Evolutionary conservation across 2,888 invertebrate genomes (phyloP).

Genomic region (Blera fallax): DNA sequence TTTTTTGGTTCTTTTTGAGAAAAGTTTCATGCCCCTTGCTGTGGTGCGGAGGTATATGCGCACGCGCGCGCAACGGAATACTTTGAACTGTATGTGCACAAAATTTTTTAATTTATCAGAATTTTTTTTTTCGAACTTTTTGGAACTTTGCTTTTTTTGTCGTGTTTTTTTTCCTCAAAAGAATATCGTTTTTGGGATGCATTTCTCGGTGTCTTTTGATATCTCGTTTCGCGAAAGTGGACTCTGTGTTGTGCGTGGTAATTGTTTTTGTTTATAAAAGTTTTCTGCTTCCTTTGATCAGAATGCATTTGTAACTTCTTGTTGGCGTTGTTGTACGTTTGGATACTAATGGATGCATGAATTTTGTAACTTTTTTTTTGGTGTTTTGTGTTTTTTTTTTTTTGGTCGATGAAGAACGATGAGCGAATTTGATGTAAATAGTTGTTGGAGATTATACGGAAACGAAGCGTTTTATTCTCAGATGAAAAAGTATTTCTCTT

Average conservation of each 20-base stretch:
- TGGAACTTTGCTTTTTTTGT: too few relatives aligned
- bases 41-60: background rate
- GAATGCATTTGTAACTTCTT: slow-evolving; percentile 55
- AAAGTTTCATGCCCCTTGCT: slow-evolving; percentile 3
- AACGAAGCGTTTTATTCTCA: background rate
- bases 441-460: slow-evolving; percentile 52
- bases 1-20: slow-evolving; percentile 5
- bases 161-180: slow-evolving; percentile 24
- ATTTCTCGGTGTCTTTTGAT: slow-evolving; percentile 69
- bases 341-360: slow-evolving; percentile 61
- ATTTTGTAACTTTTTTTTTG: slow-evolving; percentile 20
- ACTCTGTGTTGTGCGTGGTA: slow-evolving; percentile 36
- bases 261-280: slow-evolving; percentile 66
- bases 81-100: slow-evolving; percentile 37
- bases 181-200: slow-evolving; percentile 38
- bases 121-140: slow-evolving; percentile 21
- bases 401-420: slow-evolving; percentile 39
- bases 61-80: slow-evolving; percentile 10
- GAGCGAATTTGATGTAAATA: slow-evolving; percentile 60
- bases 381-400: slow-evolving; percentile 10
- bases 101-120: slow-evolving; percentile 57
- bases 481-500: background rate
- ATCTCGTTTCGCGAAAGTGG: slow-evolving; percentile 29
- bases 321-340: slow-evolving; percentile 24
- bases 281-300: slow-evolving; percentile 55